Conservation (phyloP, 2,888 invertebrate species). For the Salpingus planirostris region DNA sequence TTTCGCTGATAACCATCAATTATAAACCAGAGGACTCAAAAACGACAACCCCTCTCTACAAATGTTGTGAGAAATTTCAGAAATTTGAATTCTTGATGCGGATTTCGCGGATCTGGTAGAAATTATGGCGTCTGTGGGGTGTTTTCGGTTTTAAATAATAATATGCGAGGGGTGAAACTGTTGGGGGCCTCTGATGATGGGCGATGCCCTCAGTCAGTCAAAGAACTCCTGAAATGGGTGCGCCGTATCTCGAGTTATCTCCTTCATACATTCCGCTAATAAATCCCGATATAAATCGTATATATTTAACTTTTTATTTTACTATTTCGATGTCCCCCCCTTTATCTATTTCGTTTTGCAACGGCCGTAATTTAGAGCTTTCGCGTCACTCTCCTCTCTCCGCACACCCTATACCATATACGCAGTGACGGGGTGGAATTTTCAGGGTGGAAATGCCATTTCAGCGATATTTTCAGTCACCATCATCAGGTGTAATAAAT, state of each 20-base stretch:
- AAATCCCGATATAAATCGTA: slow-evolving; percentile 37
- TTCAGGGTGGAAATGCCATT: slow-evolving; percentile 11
- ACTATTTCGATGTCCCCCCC: slow-evolving; percentile 20
- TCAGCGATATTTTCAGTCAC: slow-evolving; percentile 21
- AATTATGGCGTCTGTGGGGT: too few species aligned
- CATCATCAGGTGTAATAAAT: slow-evolving; percentile 29
- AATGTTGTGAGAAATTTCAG: too few species aligned
- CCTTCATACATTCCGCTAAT: slow-evolving; percentile 37
- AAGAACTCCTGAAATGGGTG: too few species aligned
- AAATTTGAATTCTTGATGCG: too few species aligned
- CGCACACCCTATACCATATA: too few species aligned
- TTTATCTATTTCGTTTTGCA: slow-evolving; percentile 23
- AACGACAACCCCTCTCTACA: too few species aligned
- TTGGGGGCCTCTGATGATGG: slow-evolving; percentile 22
- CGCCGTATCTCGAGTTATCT: too few species aligned
- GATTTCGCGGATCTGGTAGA: too few species aligned
- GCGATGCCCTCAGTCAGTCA: slow-evolving; percentile 34
- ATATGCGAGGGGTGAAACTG: slow-evolving; percentile 20
- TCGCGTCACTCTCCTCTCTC: too few species aligned
- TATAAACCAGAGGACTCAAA: slow-evolving; percentile 20
- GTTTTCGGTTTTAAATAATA: slow-evolving; percentile 5
- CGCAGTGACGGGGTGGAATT: too few species aligned
- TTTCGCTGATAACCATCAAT: slow-evolving; percentile 41
- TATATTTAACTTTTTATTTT: slow-evolving; percentile 32
- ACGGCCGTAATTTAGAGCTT: slow-evolving; percentile 19